Evolutionary conservation across 2,113 vertebrate genomes (phyloP), one percentile per base, ranked within the genome.

Genomic region (Paradisaea rubra): DNA sequence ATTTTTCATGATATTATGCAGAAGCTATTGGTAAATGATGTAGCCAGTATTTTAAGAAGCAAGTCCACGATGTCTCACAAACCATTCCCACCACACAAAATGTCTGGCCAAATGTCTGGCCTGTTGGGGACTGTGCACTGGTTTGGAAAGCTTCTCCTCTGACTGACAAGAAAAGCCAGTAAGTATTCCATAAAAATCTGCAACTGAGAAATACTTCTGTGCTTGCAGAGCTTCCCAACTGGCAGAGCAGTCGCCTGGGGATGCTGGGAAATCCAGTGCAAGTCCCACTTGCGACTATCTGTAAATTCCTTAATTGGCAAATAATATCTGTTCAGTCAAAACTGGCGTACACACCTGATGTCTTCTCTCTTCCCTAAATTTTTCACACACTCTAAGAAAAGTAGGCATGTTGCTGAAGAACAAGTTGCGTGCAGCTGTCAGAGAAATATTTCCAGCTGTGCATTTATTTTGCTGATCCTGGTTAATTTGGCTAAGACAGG

Each of bases 401-500:
- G 54, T 3, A 69, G 77, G 42, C 76, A 68, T 5, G 53, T 21
- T 80, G 54, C 60, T 80, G 53, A 83, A 81, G 81, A 93, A 69
- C 53, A 86, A 28, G 65, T 74, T 93, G 91, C 3, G 10, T 74
- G 88, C 91, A 95, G 88, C 88, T 93, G 89, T 79, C 89, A 89
- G 39, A 89, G 69, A 95, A 95, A 84, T 82, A 69, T 79, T 93
- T 94, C 82, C 88, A 96, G 91, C 72, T 94, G 91, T 24, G 54
- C 13, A 0, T 79, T 81, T 83, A 70, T 73, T 93, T 83, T 95
- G 77, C 82, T 93, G 89, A 86, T 86, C 47, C 35, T 86, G 72
- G 60, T 86, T 95, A 93, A 86, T 96, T 91, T 94, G 88, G 92
- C 91, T 69, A 86, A 90, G 73, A 76, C 24, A 76, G 41, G 65